These are phyloP conservation scores for Porites lobata DNA, from an alignment of 92 coral and sea anemone genomes.

Conservation along the genomic window DNA sequence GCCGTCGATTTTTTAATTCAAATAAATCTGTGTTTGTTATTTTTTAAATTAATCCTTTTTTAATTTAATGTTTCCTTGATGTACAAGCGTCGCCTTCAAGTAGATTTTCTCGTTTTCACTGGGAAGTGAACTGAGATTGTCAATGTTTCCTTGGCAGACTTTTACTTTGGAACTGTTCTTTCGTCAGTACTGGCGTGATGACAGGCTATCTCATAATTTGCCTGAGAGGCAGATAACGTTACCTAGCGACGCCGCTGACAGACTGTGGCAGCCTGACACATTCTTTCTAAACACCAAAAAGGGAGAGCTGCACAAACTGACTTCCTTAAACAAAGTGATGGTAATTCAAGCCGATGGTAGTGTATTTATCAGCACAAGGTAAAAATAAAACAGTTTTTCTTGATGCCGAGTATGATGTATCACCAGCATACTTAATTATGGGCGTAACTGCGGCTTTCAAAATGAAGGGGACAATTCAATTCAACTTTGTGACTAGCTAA, in stretches of 20 bases:
- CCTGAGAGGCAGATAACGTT: constrained; percentile 62
- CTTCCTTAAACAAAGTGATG: constrained; percentile 5
- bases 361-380: constrained; percentile 78
- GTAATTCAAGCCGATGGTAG: constrained; percentile 71
- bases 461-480: too few relatives aligned
- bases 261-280: constrained; percentile 88
- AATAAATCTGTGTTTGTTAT: too few relatives aligned
- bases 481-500: too few relatives aligned
- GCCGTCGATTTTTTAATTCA: too few relatives aligned
- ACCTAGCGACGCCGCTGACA: constrained; percentile 65
- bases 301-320: constrained; percentile 72
- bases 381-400: too few relatives aligned
- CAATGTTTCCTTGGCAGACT: constrained; percentile 44
- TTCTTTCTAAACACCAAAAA: constrained; percentile 79
- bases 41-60: too few relatives aligned
- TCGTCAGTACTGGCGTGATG: constrained; percentile 84
- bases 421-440: too few relatives aligned
- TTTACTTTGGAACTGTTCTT: constrained; percentile 83
- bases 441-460: too few relatives aligned
- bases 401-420: too few relatives aligned
- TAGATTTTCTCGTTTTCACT: background rate
- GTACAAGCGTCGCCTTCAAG: background rate
- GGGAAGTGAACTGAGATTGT: background rate
- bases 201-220: constrained; percentile 60
- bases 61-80: too few relatives aligned